A percentile compares a stretch with the other conserved stretches of the same genome.
phyloP scores from a whole-genome alignment of 2,888 invertebrate genomes.

The Leptopilina myrica region DNA sequence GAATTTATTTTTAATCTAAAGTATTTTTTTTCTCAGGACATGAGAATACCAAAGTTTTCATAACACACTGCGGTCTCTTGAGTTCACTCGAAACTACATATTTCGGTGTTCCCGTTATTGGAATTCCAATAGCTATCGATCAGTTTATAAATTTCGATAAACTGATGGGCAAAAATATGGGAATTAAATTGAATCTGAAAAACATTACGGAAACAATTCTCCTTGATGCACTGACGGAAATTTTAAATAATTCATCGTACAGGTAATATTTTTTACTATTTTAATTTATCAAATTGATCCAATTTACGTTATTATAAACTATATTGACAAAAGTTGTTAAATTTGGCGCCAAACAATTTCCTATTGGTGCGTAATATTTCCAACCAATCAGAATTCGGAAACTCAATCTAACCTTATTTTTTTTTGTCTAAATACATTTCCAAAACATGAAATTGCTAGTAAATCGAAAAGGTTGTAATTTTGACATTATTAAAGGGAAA shows the following conservation, averaged over 20 bases:
- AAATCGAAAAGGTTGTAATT: too few species aligned
- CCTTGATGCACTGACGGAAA: conserved; percentile 57
- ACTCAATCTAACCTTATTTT: too few species aligned
- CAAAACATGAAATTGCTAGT: too few species aligned
- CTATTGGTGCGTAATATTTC: too few species aligned
- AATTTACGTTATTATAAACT: too few species aligned
- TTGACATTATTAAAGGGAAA: too few species aligned
- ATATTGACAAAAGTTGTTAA: too few species aligned
- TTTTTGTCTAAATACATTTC: too few species aligned
- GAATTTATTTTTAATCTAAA: not conserved
- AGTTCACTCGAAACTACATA: conserved; percentile 61
- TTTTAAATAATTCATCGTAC: conserved; percentile 61
- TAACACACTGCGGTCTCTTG: conserved; percentile 64
- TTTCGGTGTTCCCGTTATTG: conserved; percentile 60
- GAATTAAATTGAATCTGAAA: conserved; percentile 53
- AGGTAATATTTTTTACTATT: conserved; percentile 43
- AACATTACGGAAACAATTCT: conserved; percentile 57
- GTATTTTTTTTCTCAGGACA: conserved; percentile 38
- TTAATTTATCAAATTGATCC: too few species aligned
- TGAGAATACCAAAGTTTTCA: conserved; percentile 67
- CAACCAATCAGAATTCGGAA: too few species aligned
- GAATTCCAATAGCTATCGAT: conserved; percentile 60
- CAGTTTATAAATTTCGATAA: conserved; percentile 62
- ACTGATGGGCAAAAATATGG: conserved; percentile 59
- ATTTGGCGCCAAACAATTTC: too few species aligned